phyloP scores from a whole-genome alignment of 2,797 vertebrate genomes.

The Cygnus olor region DNA sequence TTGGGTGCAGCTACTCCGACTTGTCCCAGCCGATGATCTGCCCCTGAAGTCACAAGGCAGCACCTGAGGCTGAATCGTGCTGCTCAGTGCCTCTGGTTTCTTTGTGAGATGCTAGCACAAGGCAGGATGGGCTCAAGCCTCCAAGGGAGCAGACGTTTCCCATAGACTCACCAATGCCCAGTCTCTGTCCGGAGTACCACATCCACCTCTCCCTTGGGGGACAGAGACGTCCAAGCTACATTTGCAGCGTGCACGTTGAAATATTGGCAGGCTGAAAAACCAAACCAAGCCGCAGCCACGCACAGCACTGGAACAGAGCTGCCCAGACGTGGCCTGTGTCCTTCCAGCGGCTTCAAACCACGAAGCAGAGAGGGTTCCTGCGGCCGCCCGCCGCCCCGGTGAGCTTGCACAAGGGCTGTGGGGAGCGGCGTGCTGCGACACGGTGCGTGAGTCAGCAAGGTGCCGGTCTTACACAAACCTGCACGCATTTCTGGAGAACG shows the following conservation, averaged over 20 bases:
- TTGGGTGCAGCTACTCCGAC: constrained; percentile 10
- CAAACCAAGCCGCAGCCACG: not conserved
- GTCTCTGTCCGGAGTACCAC: not conserved
- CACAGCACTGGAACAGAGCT: accelerated
- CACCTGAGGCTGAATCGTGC: not conserved
- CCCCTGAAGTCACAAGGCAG: constrained; percentile 13
- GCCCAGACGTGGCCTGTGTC: not conserved
- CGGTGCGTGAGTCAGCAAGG: constrained; percentile 54
- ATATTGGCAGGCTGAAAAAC: not conserved
- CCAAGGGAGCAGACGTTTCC: not conserved
- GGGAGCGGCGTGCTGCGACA: constrained; percentile 24
- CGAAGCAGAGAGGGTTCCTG: not conserved
- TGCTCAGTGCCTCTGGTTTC: not conserved
- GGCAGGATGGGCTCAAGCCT: not conserved
- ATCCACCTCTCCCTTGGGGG: not conserved
- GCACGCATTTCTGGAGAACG: constrained; percentile 17
- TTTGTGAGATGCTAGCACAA: not conserved
- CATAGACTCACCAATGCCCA: not conserved
- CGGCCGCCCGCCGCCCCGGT: accelerated
- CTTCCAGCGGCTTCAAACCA: not conserved
- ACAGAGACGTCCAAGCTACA: not conserved
- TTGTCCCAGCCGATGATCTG: constrained; percentile 17
- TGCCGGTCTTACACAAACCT: constrained; percentile 50
- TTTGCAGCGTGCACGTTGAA: accelerated
- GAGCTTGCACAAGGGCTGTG: constrained; percentile 22